A percentile compares a stretch with the other conserved stretches of the same genome.
phyloP scores from a whole-genome alignment of 2,888 invertebrate genomes.

The Chrysopilus asiliformis region DNA sequence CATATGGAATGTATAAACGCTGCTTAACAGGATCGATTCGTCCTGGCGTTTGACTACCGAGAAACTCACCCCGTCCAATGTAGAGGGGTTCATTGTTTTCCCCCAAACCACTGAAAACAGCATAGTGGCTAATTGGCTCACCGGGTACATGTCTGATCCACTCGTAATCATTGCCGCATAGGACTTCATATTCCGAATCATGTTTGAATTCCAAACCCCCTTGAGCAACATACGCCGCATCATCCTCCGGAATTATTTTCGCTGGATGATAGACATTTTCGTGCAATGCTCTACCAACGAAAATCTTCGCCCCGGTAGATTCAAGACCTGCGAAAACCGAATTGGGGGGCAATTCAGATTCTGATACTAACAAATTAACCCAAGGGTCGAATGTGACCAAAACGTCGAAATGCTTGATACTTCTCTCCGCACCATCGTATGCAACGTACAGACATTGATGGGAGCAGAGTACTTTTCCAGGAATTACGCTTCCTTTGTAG shows the following conservation, averaged over 20 bases:
- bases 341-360: slow-evolving; percentile 8
- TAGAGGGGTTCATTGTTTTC: slow-evolving; percentile 40
- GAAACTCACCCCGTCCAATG: slow-evolving; percentile 42
- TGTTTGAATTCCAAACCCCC: slow-evolving; percentile 39
- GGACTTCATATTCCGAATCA: slow-evolving; percentile 36
- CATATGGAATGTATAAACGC: slow-evolving; percentile 38
- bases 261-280: slow-evolving; percentile 49
- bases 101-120: slow-evolving; percentile 34
- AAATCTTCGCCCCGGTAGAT: slow-evolving; percentile 30
- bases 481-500: slow-evolving; percentile 42
- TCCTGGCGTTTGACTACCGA: slow-evolving; percentile 42
- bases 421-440: slow-evolving; percentile 32
- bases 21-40: slow-evolving; percentile 43
- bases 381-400: no score
- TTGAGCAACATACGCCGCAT: slow-evolving; percentile 27
- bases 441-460: slow-evolving; percentile 41
- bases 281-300: slow-evolving; percentile 38
- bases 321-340: slow-evolving; percentile 31
- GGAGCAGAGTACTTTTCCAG: slow-evolving; percentile 45
- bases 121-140: slow-evolving; percentile 29
- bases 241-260: slow-evolving; percentile 41
- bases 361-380: background rate
- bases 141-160: slow-evolving; percentile 40
- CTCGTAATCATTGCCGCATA: slow-evolving; percentile 40
- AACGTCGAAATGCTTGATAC: slow-evolving; percentile 29